Evolutionary conservation across 2,888 invertebrate genomes (phyloP), one percentile per base, ranked within the genome.

Genomic region (Chloroclystis v-ata): DNA sequence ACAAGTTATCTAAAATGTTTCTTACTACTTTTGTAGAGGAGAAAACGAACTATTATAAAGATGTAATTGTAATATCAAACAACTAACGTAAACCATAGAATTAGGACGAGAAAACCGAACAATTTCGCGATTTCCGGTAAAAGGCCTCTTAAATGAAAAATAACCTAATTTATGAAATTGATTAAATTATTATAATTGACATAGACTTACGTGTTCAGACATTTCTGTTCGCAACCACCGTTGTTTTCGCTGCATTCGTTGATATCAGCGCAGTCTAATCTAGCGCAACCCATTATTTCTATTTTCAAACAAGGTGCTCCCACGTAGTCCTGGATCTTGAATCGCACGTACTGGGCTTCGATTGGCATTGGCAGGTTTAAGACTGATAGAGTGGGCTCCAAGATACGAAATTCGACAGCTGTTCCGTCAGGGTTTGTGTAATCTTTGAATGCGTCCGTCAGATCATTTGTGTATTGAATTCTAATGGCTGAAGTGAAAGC

Each of bases 191-290:
- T 6, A 6, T 26, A 26, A 8, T 8, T 10, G 20, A 11, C 1
- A 20, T 10, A 35, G 16, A 80, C 85, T 78, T 76, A 90, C 90
- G 87, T 91, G 71, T 97, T 97, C 32, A 96, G 89, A 79, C 97
- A 97, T 80, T 96, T 96, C 67, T 97, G 97, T 67, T 97, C 95
- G 76, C 97, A 97, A 10, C 97, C 97, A 9, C 97, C 97, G 67
- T 97, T 97, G 59, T 93, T 92, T 24, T 90, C 90, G 33, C 91
- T 90, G 70, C 97, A 97, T 73, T 97, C 97, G 67, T 97, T 97
- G 33, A 96, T 90, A 69, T 97, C 97, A 10, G 91, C 89, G 71
- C 97, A 97, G 69, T 97, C 97, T 58, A 97, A 88, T 58, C 97
- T 90, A 0, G 95, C 95, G 70, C 97, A 97, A 11, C 97, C 97